Evolutionary conservation across 2,113 vertebrate species (phyloP), one percentile per base, ranked within the genome.

Genomic region (Maylandia zebra): DNA sequence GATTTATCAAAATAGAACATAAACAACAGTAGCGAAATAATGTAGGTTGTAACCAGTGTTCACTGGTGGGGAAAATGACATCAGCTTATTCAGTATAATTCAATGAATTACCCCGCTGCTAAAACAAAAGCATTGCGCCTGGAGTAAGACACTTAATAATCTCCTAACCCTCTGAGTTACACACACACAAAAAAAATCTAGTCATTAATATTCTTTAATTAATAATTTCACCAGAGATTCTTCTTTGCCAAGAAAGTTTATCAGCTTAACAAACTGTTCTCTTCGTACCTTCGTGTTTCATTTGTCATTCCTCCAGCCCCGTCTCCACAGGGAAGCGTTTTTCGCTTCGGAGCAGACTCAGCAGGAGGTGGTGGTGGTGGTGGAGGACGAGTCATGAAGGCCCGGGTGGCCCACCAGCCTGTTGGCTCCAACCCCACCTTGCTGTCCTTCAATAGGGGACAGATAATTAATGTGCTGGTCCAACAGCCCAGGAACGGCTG

Each of bases 401-500:
- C 96, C 6, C 50, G 84, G 48, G 94, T 89, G 45, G 13, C 89
- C 69, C 97, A 99, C 22, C 87, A 92, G 0, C 91, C 95, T 1
- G 1, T 95, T 0, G 94, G 93, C 1, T 71, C 95, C 92, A 97
- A 97, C 91, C 92, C 95, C 86, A 98, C 97, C 48, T 90, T 98
- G 91, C 97, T 99, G 83, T 94, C 92, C 43, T 99, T 99, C 59
- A 87, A 89, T 17, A 92, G 55, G 0, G 98, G 97, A 22, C 97
- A 98, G 7, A 32, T 95, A 14, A 95, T 99, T 91, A 94, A 61
- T 0, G 95, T 98, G 90, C 90, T 98, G 84, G 96, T 96, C 86
- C 94, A 95, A 0, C 96, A 98, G 19, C 95, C 97, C 0, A 96
- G 95, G 88, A 99, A 99, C 0, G 98, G 98, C 90, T 99, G 98